Evolutionary conservation across 2,888 invertebrate genomes (phyloP).

Genomic region (Ferrisia virgata): DNA sequence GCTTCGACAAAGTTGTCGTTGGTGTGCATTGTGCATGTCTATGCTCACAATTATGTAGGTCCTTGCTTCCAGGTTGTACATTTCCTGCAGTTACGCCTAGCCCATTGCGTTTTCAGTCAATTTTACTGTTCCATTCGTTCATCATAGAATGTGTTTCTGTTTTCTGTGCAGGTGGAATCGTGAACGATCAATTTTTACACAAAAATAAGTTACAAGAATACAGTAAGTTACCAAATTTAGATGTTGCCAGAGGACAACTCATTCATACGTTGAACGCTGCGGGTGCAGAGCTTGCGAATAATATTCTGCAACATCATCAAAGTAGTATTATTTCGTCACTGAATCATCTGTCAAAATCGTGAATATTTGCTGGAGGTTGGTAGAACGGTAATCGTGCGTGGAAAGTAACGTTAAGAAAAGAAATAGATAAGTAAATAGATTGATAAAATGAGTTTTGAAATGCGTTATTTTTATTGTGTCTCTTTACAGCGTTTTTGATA

Average conservation of each 20-base stretch:
- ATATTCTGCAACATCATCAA: neutral
- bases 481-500: no score
- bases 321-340: neutral
- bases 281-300: neutral
- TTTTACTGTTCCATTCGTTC: neutral
- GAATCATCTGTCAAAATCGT: neutral
- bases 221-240: conserved; percentile 64
- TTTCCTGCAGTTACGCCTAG: no score
- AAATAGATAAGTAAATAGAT: no score
- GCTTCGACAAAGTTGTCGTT: no score
- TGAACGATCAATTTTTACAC: conserved; percentile 66
- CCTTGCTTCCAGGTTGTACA: no score
- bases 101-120: neutral
- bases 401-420: no score
- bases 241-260: conserved; percentile 64
- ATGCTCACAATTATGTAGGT: no score
- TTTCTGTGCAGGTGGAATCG: conserved; percentile 59
- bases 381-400: no score
- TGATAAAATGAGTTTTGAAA: no score
- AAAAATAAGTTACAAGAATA: conserved; percentile 67
- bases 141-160: neutral
- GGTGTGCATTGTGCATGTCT: no score
- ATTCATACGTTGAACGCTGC: conserved; percentile 53
- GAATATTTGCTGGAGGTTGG: no score
- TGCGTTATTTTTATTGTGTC: no score